Conservation (phyloP, 2,113 vertebrate species). For the Pomatorhinus ruficollis region DNA sequence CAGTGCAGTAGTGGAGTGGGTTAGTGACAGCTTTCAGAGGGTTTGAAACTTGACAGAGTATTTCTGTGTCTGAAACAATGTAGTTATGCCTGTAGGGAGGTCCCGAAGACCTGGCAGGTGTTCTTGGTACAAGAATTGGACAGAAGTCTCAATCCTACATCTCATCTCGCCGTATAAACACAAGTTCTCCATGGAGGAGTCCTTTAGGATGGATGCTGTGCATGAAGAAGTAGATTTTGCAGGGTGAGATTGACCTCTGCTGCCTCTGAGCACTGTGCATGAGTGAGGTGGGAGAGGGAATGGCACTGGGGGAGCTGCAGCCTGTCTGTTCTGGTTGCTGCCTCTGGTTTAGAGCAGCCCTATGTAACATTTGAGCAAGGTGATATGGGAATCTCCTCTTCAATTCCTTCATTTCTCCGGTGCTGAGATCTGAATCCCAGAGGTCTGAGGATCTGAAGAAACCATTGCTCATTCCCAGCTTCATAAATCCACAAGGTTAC, state of each 20-base stretch:
- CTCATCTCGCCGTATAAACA: neutral
- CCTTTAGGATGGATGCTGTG: neutral
- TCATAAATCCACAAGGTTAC: neutral
- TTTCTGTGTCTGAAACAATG: neutral
- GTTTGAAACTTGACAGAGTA: neutral
- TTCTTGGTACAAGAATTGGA: neutral
- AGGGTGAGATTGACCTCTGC: neutral
- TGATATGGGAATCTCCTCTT: neutral
- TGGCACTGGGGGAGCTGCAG: neutral
- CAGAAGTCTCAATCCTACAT: neutral
- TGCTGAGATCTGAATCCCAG: neutral
- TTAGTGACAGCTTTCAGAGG: neutral
- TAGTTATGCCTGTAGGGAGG: neutral
- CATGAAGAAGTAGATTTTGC: neutral
- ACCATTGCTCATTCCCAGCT: rapidly evolving
- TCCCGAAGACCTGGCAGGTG: neutral
- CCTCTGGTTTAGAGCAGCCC: neutral
- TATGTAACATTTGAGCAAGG: rapidly evolving
- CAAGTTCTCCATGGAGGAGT: neutral
- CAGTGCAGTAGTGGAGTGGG: neutral
- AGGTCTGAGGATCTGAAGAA: neutral
- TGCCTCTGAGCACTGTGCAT: neutral
- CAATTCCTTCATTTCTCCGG: neutral
- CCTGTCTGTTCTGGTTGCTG: neutral
- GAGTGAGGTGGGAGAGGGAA: neutral